Percentiles rank a stretch among this genome's conserved stretches.
These are phyloP conservation scores for Malurus leucopterus DNA, from an alignment of 2,797 vertebrate species.

Conservation along the genomic window DNA sequence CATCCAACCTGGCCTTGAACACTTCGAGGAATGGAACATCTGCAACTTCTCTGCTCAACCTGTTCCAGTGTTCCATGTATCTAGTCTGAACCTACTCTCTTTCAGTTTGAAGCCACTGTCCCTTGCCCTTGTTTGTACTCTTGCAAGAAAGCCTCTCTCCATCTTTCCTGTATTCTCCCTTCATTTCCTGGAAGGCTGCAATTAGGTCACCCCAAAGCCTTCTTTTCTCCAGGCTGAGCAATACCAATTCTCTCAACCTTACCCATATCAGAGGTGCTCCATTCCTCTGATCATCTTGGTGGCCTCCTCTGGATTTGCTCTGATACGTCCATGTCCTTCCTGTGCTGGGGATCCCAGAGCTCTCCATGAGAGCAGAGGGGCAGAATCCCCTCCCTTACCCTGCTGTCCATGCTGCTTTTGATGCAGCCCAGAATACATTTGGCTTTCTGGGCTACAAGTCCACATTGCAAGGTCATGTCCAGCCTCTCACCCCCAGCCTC, in stretches of 20 bases:
- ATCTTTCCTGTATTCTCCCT: neutral
- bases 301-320: neutral
- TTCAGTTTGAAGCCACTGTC: neutral
- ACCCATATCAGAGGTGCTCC: neutral
- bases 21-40: neutral
- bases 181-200: neutral
- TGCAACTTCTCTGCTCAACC: neutral
- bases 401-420: accelerated
- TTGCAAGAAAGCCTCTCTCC: neutral
- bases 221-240: neutral
- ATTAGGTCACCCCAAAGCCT: neutral
- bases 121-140: neutral
- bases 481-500: neutral
- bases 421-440: accelerated
- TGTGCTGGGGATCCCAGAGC: neutral
- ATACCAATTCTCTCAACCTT: neutral
- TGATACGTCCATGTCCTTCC: neutral
- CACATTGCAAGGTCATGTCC: neutral
- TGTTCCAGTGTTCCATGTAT: neutral
- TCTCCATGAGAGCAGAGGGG: neutral
- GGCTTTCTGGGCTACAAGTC: neutral
- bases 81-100: neutral
- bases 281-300: neutral
- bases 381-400: neutral
- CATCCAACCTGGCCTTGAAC: neutral